Base-by-base conservation (phyloP, 2,888 invertebrate genomes). In the Pandemis heparana region DNA sequence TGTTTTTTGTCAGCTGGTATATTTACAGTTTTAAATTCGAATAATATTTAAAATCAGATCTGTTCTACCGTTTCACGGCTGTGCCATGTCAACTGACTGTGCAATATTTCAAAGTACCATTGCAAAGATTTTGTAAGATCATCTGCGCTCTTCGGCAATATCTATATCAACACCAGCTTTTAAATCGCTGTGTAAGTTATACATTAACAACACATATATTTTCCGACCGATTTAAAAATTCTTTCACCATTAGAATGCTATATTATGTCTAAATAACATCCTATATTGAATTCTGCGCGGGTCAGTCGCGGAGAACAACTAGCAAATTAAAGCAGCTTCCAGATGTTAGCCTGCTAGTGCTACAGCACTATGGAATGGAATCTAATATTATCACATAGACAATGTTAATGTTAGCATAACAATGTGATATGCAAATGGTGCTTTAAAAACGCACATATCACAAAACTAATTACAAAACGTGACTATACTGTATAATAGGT, bases 401-500 rank as follows among this genome's bases (percentile, higher is more conserved):
- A 18, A 6, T 53, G 9, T 1, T 53, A 53, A 5, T 23, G 10
- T 9, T 23, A 56, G 10, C 56, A 53, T 18, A 53, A 53, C 53
- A 53, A 53, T 9, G 18, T 53, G 9, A 53, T 56, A 56, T 12
- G 16, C 56, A 12, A 53, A 53, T 18, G 51, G 18, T 9, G 16
- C 16, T 12, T 4, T 4, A 51, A 68, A 71, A 69, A 63, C 63
- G 68, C 73, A 63, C 73, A 73, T 16, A 59, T 48, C 59, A 63
- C 53, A 53, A 43, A 41, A 23, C 18, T 48, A 23, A 51, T 73
- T 63, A 73, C 59, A 48, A 69, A 64, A 73, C 73, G 73, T 73
- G 73, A 69, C 68, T 63, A 23, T 39, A 32, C n/a, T 39, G 39
- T 14, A 68, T 59, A 64, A 48, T 38, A 46, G 59, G 64, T 73